phyloP scores from a whole-genome alignment of 2,113 vertebrate species.

The Nasalis larvatus region DNA sequence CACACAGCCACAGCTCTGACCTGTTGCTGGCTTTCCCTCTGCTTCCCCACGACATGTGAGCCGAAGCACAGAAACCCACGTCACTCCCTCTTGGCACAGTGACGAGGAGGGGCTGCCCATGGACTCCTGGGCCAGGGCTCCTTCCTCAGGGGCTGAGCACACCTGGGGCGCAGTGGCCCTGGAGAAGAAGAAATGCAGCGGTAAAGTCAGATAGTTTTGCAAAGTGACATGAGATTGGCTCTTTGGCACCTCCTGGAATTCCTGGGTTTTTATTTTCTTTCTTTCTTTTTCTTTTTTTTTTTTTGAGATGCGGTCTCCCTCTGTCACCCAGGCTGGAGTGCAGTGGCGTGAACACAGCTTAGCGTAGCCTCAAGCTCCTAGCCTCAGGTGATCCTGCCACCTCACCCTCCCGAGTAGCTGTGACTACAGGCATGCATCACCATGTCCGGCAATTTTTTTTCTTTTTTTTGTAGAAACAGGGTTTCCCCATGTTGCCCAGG shows the following conservation, averaged over 20 bases:
- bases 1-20: neutral
- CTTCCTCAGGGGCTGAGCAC: neutral
- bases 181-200: neutral
- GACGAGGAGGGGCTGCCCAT: neutral
- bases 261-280: too few relatives aligned
- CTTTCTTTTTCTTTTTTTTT: too few relatives aligned
- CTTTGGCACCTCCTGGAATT: neutral
- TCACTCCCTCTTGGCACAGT: neutral
- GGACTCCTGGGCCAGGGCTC: neutral
- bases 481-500: too few relatives aligned
- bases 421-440: too few relatives aligned
- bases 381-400: too few relatives aligned
- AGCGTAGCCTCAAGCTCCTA: too few relatives aligned
- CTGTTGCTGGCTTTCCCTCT: neutral
- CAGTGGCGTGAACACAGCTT: too few relatives aligned
- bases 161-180: neutral
- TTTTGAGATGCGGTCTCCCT: too few relatives aligned
- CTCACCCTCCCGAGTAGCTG: too few relatives aligned
- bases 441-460: too few relatives aligned
- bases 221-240: neutral
- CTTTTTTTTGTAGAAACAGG: too few relatives aligned
- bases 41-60: neutral
- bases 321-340: too few relatives aligned
- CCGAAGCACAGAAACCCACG: neutral
- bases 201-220: neutral